Percentiles rank a stretch among this genome's conserved stretches.
Conservation (phyloP, 2,113 vertebrate genomes). For the Centropus bengalensis region DNA sequence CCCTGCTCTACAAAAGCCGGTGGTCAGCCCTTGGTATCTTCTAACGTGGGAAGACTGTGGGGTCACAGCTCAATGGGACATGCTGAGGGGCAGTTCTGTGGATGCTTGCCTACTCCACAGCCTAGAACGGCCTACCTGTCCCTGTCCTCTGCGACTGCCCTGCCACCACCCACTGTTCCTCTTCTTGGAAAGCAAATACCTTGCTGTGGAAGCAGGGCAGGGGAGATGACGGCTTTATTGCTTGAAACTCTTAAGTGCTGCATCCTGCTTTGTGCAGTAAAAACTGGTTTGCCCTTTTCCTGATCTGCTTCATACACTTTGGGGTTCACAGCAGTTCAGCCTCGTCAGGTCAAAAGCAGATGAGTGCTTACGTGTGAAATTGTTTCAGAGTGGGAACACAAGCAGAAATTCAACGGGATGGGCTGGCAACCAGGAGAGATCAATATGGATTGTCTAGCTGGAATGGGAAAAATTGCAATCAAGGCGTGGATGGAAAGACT, state of each 20-base stretch:
- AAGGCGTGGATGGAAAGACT: background rate
- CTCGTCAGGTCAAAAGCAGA: background rate
- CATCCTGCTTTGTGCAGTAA: background rate
- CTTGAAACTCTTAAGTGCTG: background rate
- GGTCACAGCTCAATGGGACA: background rate
- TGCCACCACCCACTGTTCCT: background rate
- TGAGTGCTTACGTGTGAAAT: background rate
- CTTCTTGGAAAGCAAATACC: constrained; percentile 31
- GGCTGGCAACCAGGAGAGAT: background rate
- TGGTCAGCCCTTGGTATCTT: background rate
- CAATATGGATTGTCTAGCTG: background rate
- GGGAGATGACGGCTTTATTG: background rate
- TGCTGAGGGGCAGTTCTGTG: background rate
- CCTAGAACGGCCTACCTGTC: background rate
- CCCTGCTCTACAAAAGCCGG: background rate
- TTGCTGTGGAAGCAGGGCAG: background rate
- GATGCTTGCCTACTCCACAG: background rate
- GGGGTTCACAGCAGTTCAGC: background rate
- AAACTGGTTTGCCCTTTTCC: constrained; percentile 5
- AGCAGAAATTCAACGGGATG: background rate
- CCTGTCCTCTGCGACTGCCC: background rate
- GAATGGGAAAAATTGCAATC: background rate
- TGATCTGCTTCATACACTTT: background rate
- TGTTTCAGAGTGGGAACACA: background rate
- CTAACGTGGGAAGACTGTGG: background rate